Percentiles rank a stretch among this genome's conserved stretches.
Evolutionary conservation across 2,797 vertebrate genomes (phyloP).

Genomic region (Pseudocheirus occidentalis): DNA sequence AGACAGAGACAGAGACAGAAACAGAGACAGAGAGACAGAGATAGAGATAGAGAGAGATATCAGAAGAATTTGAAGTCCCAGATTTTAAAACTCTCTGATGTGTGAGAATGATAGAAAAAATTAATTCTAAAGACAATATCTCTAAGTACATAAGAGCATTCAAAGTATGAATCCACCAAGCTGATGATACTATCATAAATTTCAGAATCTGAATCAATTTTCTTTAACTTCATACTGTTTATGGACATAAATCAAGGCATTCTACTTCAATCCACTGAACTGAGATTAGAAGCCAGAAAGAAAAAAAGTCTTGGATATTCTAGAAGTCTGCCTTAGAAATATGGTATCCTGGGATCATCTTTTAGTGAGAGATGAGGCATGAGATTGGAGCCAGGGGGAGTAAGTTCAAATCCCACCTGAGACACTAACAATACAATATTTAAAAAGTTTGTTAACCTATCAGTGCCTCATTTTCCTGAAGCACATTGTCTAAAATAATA

Average conservation of each 20-base stretch:
- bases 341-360: background rate
- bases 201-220: background rate
- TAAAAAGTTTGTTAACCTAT: background rate
- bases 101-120: background rate
- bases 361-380: background rate
- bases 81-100: background rate
- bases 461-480: background rate
- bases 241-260: background rate
- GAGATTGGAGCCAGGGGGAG: background rate
- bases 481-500: background rate
- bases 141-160: background rate
- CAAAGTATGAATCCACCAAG: background rate
- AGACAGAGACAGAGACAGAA: too few relatives aligned
- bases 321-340: background rate
- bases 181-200: background rate
- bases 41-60: too few relatives aligned
- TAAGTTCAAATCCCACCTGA: background rate
- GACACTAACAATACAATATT: background rate
- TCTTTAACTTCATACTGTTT: background rate
- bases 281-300: background rate
- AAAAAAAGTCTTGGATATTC: background rate
- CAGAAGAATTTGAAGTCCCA: background rate
- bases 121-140: background rate
- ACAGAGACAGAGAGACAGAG: too few relatives aligned
- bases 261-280: background rate